A percentile compares a stretch with the other conserved stretches of the same genome.
These are phyloP conservation scores for Smithornis capensis DNA, from an alignment of 2,113 vertebrate genomes.

Conservation along the genomic window DNA sequence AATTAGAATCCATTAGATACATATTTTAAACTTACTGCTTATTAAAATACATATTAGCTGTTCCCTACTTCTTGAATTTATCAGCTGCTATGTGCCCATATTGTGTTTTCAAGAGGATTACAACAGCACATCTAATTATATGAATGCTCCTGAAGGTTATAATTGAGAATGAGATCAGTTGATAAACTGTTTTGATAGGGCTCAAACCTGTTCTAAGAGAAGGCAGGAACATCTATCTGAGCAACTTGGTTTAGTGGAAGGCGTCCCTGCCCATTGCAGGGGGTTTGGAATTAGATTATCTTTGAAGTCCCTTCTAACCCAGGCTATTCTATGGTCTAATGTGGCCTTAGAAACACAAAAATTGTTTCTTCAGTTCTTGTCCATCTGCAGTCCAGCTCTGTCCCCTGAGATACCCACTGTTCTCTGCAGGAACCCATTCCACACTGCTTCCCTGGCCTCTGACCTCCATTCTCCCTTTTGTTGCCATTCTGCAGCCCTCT, in stretches of 20 bases:
- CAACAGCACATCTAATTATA: slow-evolving; percentile 18
- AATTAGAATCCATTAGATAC: background rate
- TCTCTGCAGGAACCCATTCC: background rate
- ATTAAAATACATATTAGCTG: background rate
- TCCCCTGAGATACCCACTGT: too few relatives aligned
- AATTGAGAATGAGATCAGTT: background rate
- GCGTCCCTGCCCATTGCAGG: background rate
- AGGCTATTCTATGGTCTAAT: background rate
- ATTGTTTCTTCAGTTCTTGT: background rate
- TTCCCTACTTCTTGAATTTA: background rate
- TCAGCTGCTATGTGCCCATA: background rate
- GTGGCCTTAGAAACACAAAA: background rate
- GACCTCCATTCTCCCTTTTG: background rate
- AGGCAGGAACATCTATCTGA: background rate
- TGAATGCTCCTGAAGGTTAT: background rate
- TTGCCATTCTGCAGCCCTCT: background rate
- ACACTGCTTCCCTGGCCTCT: background rate
- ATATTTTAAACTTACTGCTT: background rate
- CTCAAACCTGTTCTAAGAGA: background rate
- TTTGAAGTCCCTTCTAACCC: background rate
- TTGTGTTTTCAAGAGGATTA: slow-evolving; percentile 35
- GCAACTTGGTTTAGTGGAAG: background rate
- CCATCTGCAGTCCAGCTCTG: background rate
- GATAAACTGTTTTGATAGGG: background rate
- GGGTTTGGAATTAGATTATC: background rate